Evolutionary conservation across 2,888 invertebrate species (phyloP).

Genomic region (Crematogaster levior): DNA sequence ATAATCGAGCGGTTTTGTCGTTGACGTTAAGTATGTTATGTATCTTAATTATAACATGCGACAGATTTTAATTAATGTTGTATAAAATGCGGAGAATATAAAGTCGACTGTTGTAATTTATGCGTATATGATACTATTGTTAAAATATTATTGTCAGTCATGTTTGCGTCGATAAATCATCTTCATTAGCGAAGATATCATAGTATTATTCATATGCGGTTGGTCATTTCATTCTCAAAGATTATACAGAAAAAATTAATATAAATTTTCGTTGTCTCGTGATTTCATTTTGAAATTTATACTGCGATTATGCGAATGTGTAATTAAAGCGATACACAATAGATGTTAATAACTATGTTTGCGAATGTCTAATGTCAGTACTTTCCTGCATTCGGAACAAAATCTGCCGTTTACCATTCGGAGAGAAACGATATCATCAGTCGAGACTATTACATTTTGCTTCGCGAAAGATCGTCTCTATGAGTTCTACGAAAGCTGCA

Average conservation of each 20-base stretch:
- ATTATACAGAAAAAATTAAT: neutral
- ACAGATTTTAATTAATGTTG: conserved; percentile 27
- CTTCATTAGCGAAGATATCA: neutral
- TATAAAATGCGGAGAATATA: conserved; percentile 18
- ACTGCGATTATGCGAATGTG: neutral
- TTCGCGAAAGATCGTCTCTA: neutral
- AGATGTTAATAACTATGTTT: neutral
- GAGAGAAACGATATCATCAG: conserved; percentile 9
- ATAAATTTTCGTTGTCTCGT: neutral
- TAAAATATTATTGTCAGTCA: conserved; percentile 8
- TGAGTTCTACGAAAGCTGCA: neutral
- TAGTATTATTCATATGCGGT: neutral
- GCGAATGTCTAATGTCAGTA: neutral
- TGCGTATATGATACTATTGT: neutral
- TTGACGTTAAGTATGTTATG: conserved; percentile 39
- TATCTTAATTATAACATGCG: conserved; percentile 10
- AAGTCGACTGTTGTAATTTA: conserved; percentile 29
- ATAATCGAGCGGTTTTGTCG: neutral
- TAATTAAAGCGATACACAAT: neutral
- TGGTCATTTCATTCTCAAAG: neutral
- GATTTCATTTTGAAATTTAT: neutral
- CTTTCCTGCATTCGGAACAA: neutral
- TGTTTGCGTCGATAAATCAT: neutral
- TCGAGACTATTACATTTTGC: conserved; percentile 3
- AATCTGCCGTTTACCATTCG: conserved; percentile 1